These are phyloP conservation scores for Drosophila pallidifrons DNA, from an alignment of 1,140 invertebrate genomes.

Conservation along the genomic window DNA sequence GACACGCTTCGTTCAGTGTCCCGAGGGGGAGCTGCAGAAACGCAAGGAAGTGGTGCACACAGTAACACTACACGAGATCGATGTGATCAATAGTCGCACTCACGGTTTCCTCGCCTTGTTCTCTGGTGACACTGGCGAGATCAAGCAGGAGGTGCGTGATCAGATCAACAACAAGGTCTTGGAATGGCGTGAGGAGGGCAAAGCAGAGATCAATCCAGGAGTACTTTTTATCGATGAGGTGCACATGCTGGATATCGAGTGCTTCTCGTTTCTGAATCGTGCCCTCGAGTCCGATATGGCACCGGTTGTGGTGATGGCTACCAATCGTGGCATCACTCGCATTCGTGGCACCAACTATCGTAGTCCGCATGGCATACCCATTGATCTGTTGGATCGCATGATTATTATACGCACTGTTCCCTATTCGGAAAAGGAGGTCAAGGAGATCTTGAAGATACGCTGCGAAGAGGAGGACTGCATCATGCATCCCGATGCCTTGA, in stretches of 20 bases:
- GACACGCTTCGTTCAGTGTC: conserved; percentile 98
- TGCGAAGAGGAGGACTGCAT: conserved; percentile 99
- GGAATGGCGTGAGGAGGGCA: conserved; percentile 99
- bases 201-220: conserved; percentile 99
- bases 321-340: conserved; percentile 98
- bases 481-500: conserved; percentile 96
- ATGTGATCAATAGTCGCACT: conserved; percentile 98
- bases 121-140: conserved; percentile 99
- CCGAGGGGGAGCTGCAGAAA: conserved; percentile 99
- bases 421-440: conserved; percentile 95
- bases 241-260: conserved; percentile 99
- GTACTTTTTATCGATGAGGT: conserved; percentile 97
- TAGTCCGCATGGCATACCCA: conserved; percentile 97
- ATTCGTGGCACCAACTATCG: conserved; percentile 97
- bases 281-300: conserved; percentile 98
- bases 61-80: conserved; percentile 99
- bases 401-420: conserved; percentile 97
- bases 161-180: conserved; percentile 99
- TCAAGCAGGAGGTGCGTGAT: conserved; percentile 98
- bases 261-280: conserved; percentile 98
- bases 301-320: conserved; percentile 99
- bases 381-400: conserved; percentile 97
- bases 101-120: conserved; percentile 99
- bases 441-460: conserved; percentile 96
- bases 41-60: conserved; percentile 99